Percentiles rank a stretch among this genome's conserved stretches.
phyloP scores from a whole-genome alignment of 2,888 invertebrate genomes.

The Rotaria socialis region DNA sequence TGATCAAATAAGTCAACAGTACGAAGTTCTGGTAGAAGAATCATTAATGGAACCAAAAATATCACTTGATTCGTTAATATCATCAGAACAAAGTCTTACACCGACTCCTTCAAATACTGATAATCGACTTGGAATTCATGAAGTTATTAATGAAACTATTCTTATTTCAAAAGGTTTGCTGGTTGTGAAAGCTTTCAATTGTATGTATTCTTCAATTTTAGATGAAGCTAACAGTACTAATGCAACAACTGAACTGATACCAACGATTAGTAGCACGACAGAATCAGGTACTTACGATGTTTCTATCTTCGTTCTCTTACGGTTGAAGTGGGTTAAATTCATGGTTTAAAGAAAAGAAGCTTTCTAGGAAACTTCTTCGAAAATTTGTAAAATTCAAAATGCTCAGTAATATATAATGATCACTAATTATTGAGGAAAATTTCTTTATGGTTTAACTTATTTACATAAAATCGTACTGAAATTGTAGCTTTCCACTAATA shows the following conservation, averaged over 20 bases:
- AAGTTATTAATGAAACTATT: neutral
- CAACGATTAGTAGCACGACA: neutral
- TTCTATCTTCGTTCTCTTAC: too few species aligned
- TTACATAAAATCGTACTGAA: too few species aligned
- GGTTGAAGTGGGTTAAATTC: too few species aligned
- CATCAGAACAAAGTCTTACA: neutral
- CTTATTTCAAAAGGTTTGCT: neutral
- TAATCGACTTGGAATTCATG: neutral
- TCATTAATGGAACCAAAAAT: neutral
- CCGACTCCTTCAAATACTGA: neutral
- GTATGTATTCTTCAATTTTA: neutral
- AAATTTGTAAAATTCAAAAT: too few species aligned
- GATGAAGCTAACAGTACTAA: neutral
- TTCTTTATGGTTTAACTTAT: too few species aligned
- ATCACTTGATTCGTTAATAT: neutral
- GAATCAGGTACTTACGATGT: neutral
- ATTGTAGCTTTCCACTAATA: too few species aligned
- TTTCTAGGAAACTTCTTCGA: too few species aligned
- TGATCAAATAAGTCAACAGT: slow-evolving; percentile 12
- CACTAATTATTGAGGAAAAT: too few species aligned
- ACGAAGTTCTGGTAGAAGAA: neutral
- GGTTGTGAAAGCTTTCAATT: too few species aligned
- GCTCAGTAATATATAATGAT: too few species aligned
- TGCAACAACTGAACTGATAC: too few species aligned
- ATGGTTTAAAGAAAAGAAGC: too few species aligned